phyloP scores from a whole-genome alignment of 2,113 vertebrate species.

The Bagarius yarrelli region DNA sequence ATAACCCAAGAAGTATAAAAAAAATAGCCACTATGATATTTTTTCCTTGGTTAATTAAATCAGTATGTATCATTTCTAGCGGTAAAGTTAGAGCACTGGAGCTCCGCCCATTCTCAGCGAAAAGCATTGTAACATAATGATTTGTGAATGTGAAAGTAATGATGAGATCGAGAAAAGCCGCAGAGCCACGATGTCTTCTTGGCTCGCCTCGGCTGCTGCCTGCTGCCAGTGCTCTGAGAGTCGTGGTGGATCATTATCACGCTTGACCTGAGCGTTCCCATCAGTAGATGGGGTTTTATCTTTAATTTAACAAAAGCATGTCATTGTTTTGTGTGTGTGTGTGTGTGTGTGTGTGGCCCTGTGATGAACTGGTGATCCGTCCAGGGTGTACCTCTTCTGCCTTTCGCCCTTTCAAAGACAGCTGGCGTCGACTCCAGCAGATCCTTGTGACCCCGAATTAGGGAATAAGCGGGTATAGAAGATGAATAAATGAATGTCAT shows the following conservation, averaged over 20 bases:
- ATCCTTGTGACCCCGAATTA: too few species aligned
- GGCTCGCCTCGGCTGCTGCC: constrained; percentile 44
- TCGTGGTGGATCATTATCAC: constrained; percentile 53
- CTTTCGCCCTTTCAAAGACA: too few species aligned
- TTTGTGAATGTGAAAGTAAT: constrained; percentile 28
- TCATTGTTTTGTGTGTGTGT: not conserved
- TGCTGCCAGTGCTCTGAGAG: constrained; percentile 45
- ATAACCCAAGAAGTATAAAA: not conserved
- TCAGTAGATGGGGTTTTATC: constrained; percentile 41
- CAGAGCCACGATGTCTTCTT: constrained; percentile 41
- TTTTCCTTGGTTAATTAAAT: not conserved
- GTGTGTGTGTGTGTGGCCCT: too few species aligned
- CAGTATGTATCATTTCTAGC: not conserved
- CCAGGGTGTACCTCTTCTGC: too few species aligned
- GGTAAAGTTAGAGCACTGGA: not conserved
- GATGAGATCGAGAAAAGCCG: constrained; percentile 20
- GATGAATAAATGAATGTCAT: not conserved
- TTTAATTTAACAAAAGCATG: constrained; percentile 7
- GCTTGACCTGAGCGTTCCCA: constrained; percentile 49
- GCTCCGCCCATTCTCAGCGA: not conserved
- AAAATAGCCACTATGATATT: not conserved
- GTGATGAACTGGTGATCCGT: too few species aligned
- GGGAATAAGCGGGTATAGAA: too few species aligned
- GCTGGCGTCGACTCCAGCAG: too few species aligned
- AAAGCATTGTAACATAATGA: constrained; percentile 10